Percentiles rank a stretch among this genome's conserved stretches.
These are phyloP conservation scores for Karalla daura DNA, from an alignment of 2,797 vertebrate species.

Conservation along the genomic window DNA sequence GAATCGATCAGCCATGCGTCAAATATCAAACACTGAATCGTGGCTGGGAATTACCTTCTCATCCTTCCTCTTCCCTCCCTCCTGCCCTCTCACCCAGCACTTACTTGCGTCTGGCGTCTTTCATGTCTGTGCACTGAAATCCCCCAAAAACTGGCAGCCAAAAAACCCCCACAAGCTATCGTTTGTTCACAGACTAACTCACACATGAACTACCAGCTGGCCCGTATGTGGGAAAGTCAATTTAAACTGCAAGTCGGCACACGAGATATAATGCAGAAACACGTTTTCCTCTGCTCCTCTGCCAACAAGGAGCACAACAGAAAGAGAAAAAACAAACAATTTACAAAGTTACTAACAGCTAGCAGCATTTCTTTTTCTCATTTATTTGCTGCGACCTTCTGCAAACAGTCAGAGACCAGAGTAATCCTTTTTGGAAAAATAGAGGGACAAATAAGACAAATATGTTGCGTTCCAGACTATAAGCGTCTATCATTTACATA, in stretches of 20 bases:
- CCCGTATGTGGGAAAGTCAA: constrained; percentile 3
- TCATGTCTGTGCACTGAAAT: constrained; percentile 41
- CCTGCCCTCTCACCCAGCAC: constrained; percentile 20
- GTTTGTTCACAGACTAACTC: constrained; percentile 7
- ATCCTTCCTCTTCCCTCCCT: constrained; percentile 27
- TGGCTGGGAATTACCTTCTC: constrained; percentile 46
- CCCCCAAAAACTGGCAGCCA: constrained; percentile 24
- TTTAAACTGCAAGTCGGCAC: not conserved
- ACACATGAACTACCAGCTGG: constrained; percentile 1
- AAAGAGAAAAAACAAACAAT: too few species aligned
- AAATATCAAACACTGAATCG: constrained; percentile 56
- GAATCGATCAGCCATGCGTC: constrained; percentile 45
- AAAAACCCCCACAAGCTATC: constrained; percentile 5
- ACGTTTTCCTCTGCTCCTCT: not conserved
- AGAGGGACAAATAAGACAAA: not conserved
- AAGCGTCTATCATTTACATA: too few species aligned
- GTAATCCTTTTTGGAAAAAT: not conserved
- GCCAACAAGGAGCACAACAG: not conserved
- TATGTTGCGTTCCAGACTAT: too few species aligned
- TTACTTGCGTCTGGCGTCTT: constrained; percentile 31
- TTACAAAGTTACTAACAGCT: not conserved
- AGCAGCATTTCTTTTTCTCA: too few species aligned
- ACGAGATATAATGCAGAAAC: not conserved
- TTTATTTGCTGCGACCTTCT: not conserved
- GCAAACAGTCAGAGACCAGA: not conserved